Percentiles rank a stretch among this genome's conserved stretches.
phyloP scores from a whole-genome alignment of 2,888 invertebrate species.

The Lypha dubia region DNA sequence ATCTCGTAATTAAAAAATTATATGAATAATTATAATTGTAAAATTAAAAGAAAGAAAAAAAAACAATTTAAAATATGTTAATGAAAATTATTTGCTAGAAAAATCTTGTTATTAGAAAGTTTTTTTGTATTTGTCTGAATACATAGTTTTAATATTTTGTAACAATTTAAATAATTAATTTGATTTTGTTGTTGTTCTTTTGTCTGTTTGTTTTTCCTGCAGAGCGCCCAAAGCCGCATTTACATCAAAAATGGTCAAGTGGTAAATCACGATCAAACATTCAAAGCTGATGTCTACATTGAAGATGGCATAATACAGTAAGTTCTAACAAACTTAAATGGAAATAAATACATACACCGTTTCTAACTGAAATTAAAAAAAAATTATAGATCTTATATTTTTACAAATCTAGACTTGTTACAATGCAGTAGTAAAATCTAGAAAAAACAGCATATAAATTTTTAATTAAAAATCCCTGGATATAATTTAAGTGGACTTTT shows the following conservation, averaged over 20 bases:
- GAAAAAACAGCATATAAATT: no score
- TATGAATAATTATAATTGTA: no score
- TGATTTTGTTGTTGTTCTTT: conserved; percentile 6
- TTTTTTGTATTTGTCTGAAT: background rate
- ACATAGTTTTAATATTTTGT: background rate
- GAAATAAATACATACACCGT: background rate
- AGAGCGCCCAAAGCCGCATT: conserved; percentile 96
- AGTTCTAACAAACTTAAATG: no score
- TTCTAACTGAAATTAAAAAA: background rate
- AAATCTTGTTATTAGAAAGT: background rate
- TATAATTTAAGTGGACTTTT: no score
- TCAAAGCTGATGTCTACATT: conserved; percentile 96
- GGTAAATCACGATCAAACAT: conserved; percentile 96
- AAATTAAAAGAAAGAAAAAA: background rate
- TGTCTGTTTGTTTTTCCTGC: conserved; percentile 80
- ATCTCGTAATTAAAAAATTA: background rate
- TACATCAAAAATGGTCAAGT: conserved; percentile 97
- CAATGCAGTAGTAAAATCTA: no score
- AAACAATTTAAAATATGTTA: no score
- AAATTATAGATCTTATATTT: no score
- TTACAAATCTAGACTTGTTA: no score
- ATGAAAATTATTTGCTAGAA: no score
- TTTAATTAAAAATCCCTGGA: no score
- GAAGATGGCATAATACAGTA: conserved; percentile 98
- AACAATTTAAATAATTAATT: background rate